A percentile compares a stretch with the other conserved stretches of the same genome.
Conservation (phyloP, 2,888 invertebrate genomes). For the Epirrhoe tristata region DNA sequence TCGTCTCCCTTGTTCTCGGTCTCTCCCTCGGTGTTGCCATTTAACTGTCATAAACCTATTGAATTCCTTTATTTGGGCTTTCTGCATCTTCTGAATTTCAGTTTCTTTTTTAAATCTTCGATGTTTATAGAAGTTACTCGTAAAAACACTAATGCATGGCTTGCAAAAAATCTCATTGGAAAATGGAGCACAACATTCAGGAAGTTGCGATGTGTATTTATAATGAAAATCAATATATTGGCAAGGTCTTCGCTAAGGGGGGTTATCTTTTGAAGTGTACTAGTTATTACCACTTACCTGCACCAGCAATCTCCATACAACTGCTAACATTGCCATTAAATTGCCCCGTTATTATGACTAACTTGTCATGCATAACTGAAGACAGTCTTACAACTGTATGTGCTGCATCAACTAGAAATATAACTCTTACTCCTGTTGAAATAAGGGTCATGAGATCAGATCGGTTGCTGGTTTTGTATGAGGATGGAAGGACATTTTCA, state of each 20-base stretch:
- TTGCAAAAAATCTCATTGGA: too few relatives aligned
- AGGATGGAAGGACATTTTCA: slow-evolving; percentile 63
- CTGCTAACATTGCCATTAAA: slow-evolving; percentile 41
- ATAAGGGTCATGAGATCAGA: slow-evolving; percentile 32
- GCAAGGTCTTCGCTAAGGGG: not conserved
- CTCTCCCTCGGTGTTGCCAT: too few relatives aligned
- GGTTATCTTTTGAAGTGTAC: slow-evolving; percentile 3
- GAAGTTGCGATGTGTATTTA: not conserved
- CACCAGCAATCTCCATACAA: slow-evolving; percentile 25
- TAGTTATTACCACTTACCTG: slow-evolving; percentile 18
- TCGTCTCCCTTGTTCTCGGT: too few relatives aligned
- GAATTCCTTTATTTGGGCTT: not conserved
- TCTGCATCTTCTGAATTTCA: too few relatives aligned
- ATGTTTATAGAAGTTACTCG: too few relatives aligned
- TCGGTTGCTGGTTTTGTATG: slow-evolving; percentile 36
- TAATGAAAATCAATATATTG: not conserved
- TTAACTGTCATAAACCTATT: not conserved
- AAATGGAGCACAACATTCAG: too few relatives aligned
- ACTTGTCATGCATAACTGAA: slow-evolving; percentile 50
- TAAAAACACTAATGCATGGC: too few relatives aligned
- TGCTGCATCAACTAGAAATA: slow-evolving; percentile 11
- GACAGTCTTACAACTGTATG: slow-evolving; percentile 29
- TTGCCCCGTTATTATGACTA: slow-evolving; percentile 52
- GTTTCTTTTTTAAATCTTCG: too few relatives aligned
- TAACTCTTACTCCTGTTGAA: slow-evolving; percentile 18